These are phyloP conservation scores for Coptotermes formosanus DNA, from an alignment of 1,140 invertebrate genomes.

Conservation along the genomic window DNA sequence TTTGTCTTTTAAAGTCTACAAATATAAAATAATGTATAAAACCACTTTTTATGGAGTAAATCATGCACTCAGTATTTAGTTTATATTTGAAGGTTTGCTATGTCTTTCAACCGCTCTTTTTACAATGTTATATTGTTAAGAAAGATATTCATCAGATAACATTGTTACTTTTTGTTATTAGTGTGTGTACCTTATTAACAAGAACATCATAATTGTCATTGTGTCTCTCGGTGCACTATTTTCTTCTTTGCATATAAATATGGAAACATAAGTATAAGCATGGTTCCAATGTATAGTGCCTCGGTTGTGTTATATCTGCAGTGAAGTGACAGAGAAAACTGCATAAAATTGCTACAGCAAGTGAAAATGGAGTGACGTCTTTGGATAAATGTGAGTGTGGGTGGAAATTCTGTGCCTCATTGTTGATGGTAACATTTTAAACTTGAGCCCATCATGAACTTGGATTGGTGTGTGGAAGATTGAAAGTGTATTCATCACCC, in stretches of 20 bases:
- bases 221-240: neutral
- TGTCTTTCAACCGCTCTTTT: neutral
- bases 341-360: no score
- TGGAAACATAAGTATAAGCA: neutral
- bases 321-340: no score
- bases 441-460: no score
- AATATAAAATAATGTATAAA: slow-evolving; percentile 20
- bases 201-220: neutral
- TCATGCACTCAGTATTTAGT: slow-evolving; percentile 1
- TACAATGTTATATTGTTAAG: slow-evolving; percentile 17
- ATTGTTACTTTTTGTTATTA: slow-evolving; percentile 20
- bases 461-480: no score
- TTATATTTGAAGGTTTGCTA: slow-evolving; percentile 1
- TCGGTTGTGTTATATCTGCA: slow-evolving; percentile 15
- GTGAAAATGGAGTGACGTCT: no score
- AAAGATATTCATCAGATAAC: slow-evolving; percentile 9
- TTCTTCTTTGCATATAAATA: neutral
- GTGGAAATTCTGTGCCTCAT: neutral
- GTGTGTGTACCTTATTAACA: slow-evolving; percentile 16
- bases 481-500: no score
- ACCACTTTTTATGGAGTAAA: slow-evolving; percentile 9
- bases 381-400: neutral
- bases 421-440: neutral
- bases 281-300: slow-evolving; percentile 14
- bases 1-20: neutral